Conservation (phyloP, 1,140 invertebrate genomes). For the Drosophila orosa region DNA sequence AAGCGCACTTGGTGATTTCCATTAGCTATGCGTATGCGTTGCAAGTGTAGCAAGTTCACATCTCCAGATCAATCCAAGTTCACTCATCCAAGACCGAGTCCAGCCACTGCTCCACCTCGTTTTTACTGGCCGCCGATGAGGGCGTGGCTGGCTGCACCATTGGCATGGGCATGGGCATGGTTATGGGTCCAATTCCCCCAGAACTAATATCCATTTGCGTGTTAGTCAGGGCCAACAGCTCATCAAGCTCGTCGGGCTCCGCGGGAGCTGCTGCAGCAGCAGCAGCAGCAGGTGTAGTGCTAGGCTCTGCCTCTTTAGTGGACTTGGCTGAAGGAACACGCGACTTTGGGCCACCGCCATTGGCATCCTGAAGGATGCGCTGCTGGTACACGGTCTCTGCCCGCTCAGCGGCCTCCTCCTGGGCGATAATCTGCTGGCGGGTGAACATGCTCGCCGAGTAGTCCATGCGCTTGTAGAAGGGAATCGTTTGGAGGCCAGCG, state of each 20-base stretch:
- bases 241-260: slow-evolving; percentile 70
- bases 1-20: slow-evolving; percentile 11
- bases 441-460: slow-evolving; percentile 68
- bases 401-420: slow-evolving; percentile 68
- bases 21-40: slow-evolving; percentile 1
- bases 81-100: slow-evolving; percentile 77
- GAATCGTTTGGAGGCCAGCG: slow-evolving; percentile 74
- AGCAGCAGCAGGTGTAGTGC: neutral
- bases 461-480: slow-evolving; percentile 82
- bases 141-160: slow-evolving; percentile 54
- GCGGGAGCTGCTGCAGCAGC: neutral
- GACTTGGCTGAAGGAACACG: slow-evolving; percentile 44
- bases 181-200: slow-evolving; percentile 4
- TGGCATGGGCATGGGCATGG: slow-evolving; percentile 39
- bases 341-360: slow-evolving; percentile 38
- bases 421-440: slow-evolving; percentile 54
- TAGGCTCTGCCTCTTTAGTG: neutral
- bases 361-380: slow-evolving; percentile 49
- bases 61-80: neutral
- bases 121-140: slow-evolving; percentile 56
- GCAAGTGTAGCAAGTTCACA: slow-evolving; percentile 5
- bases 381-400: slow-evolving; percentile 71
- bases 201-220: slow-evolving; percentile 34
- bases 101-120: slow-evolving; percentile 81
- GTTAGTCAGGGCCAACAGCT: slow-evolving; percentile 68